A percentile compares a stretch with the other conserved stretches of the same genome.
Conservation (phyloP, 2,888 invertebrate genomes). For the Leptarthrus brevirostris region DNA sequence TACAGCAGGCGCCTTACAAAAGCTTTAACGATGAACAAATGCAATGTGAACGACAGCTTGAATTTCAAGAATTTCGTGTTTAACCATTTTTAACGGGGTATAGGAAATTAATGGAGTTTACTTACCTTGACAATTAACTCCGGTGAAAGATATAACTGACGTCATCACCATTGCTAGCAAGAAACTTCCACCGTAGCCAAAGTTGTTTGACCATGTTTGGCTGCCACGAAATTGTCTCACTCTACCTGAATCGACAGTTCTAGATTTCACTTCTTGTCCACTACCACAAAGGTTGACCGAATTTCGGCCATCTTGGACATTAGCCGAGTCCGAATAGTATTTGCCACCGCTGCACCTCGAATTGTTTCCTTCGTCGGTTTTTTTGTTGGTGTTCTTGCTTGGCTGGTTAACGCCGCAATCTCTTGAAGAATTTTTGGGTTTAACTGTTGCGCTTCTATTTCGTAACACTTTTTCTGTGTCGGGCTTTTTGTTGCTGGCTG, state of each 20-base stretch:
- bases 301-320: slow-evolving; percentile 42
- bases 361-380: not conserved
- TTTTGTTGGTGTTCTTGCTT: slow-evolving; percentile 23
- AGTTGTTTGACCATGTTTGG: slow-evolving; percentile 42
- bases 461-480: slow-evolving; percentile 10
- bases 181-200: slow-evolving; percentile 31
- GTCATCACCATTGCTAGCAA: slow-evolving; percentile 50
- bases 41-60: not conserved
- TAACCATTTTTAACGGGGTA: not conserved
- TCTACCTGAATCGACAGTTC: slow-evolving; percentile 34
- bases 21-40: slow-evolving; percentile 12
- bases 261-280: slow-evolving; percentile 39
- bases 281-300: not conserved
- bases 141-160: slow-evolving; percentile 52
- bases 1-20: too few relatives aligned
- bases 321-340: not conserved
- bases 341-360: not conserved
- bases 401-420: slow-evolving; percentile 28
- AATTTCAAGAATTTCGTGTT: slow-evolving; percentile 1
- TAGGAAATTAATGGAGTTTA: slow-evolving; percentile 7
- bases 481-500: not conserved
- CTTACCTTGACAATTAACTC: slow-evolving; percentile 55
- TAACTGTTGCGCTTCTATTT: slow-evolving; percentile 26
- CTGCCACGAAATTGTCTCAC: slow-evolving; percentile 31
- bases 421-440: slow-evolving; percentile 48